Conservation (phyloP, 2,888 invertebrate genomes). For the Tetragonisca angustula region DNA sequence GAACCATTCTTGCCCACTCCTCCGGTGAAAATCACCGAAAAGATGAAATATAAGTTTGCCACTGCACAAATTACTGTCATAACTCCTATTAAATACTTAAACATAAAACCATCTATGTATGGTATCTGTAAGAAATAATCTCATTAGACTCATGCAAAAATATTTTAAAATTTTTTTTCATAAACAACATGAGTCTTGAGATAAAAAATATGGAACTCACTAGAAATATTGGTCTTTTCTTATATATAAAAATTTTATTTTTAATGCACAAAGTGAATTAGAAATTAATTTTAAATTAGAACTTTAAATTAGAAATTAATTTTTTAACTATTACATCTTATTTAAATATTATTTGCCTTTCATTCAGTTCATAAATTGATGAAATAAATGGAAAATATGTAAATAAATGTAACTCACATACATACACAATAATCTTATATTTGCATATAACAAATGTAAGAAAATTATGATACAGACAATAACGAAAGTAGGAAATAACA, state of each 20-base stretch:
- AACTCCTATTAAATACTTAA: conserved; percentile 91
- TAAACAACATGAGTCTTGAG: conserved; percentile 49
- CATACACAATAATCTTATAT: neutral
- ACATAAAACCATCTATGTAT: conserved; percentile 89
- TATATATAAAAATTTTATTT: neutral
- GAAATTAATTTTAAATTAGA: neutral
- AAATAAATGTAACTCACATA: neutral
- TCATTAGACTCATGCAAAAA: conserved; percentile 69
- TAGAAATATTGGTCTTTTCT: neutral
- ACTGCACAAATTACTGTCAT: conserved; percentile 90
- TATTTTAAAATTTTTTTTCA: conserved; percentile 27
- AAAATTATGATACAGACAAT: conserved; percentile 2
- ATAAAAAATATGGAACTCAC: conserved; percentile 10
- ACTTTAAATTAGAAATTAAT: neutral
- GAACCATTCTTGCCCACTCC: conserved; percentile 99
- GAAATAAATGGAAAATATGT: neutral
- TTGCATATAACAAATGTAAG: neutral
- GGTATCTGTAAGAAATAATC: conserved; percentile 83
- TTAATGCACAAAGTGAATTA: neutral
- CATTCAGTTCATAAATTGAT: neutral
- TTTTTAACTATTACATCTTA: conserved; percentile 1
- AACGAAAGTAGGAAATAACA: conserved; percentile 2
- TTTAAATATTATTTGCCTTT: neutral
- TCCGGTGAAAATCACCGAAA: conserved; percentile 89
- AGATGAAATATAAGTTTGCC: conserved; percentile 90